These are phyloP conservation scores for Zoroaster sp. DNA, from an alignment of 53 echinoderm and acorn worm genomes.

Conservation along the genomic window DNA sequence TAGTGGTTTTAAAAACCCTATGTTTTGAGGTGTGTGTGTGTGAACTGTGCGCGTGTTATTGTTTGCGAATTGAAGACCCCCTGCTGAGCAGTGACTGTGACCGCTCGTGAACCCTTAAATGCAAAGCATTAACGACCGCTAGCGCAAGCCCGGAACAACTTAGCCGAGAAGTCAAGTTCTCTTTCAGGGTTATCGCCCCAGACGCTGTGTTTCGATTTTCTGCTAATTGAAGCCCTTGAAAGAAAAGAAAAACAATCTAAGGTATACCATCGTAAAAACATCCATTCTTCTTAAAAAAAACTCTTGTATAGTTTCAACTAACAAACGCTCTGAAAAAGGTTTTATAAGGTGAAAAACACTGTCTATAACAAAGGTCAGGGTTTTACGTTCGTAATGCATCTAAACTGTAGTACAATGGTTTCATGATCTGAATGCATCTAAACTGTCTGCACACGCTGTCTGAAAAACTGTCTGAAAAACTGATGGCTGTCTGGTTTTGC, in stretches of 20 bases:
- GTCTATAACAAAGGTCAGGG: too few species aligned
- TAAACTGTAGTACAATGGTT: too few species aligned
- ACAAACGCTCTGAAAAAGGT: too few species aligned
- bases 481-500: too few species aligned
- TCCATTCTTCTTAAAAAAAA: too few species aligned
- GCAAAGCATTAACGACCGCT: neutral
- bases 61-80: conserved; percentile 13
- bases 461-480: too few species aligned
- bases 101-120: neutral
- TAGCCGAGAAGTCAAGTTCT: neutral
- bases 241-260: neutral
- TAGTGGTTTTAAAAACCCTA: neutral
- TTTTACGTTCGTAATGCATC: too few species aligned
- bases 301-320: too few species aligned
- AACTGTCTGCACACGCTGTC: too few species aligned
- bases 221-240: neutral
- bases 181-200: too few species aligned
- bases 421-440: too few species aligned
- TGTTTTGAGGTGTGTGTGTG: neutral
- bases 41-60: neutral
- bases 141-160: neutral
- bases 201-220: neutral
- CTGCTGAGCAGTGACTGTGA: conserved; percentile 14
- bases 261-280: neutral
- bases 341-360: too few species aligned